Evolutionary conservation across 2,797 vertebrate species (phyloP), one percentile per base, ranked within the genome.

Genomic region (Lepidocolaptes lacrymiger): DNA sequence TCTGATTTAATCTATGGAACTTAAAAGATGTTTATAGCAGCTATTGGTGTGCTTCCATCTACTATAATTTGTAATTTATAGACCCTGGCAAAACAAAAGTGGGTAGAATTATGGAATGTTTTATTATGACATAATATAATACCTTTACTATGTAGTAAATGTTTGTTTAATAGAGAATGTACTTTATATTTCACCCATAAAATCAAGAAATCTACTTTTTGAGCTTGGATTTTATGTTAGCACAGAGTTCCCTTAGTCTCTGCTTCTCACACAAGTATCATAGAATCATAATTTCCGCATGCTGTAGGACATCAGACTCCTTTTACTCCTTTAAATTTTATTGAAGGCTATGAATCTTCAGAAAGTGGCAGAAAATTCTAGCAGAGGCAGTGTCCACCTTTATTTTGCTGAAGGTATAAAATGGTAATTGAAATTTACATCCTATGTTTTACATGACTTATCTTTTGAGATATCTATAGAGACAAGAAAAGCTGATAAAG

Each of bases 21-120:
- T 85, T 67, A 32, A 28, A 91, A 58, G 9, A 49, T 49, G 36
- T 27, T 89, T 95, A 55, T 48, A 77, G 23, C 11, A 89, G 26
- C 15, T 92, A 55, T 72, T 43, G 34, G 6, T 62, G 32, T 44
- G 32, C 23, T 89, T 48, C 49, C 19, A 4, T 74, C 72, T 87
- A 43, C 48, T 72, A 8, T 76, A 93, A 83, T 76, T 86, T 48
- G 23, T 68, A 67, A 92, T 93, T 95, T 95, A 34, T 34, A 88
- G 71, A 54, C 17, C 34, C 72, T 48, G 62, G 16, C 43, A 91
- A 78, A 61, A 80, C 17, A 94, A 51, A 75, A 62, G n/a, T 43
- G 19, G 10, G 28, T 10, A 71, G 88, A 93, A 71, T 88, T 92
- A 96, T 30, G 71, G 73, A 80, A n/a, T 56, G 37, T 15, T 77